Evolutionary conservation across 2,797 vertebrate species (phyloP), one percentile per base, ranked within the genome.

Genomic region (Argya squamiceps): DNA sequence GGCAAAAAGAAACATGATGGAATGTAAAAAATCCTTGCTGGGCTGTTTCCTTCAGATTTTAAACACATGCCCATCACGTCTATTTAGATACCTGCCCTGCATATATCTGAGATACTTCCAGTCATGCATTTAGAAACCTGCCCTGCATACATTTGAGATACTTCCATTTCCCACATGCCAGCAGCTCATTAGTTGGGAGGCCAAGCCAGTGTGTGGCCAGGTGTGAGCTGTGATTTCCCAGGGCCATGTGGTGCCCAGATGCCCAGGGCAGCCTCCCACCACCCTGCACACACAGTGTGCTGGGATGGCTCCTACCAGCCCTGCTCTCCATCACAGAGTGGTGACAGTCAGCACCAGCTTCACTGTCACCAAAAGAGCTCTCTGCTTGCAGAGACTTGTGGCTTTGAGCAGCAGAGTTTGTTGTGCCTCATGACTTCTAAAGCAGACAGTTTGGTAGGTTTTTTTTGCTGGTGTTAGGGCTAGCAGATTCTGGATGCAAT

Each of bases 221-320:
- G 86, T 76, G 58, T 82, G 77, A 3, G 12, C 39, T 15, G 3
- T 15, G 6, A 27, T 60, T 94, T 81, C 37, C 41, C 21, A 37
- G 67, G 37, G 37, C 83, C 74, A 47, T 37, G 56, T 84, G 92
- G 65, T 85, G 43, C 62, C 82, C 95, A 97, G 77, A 67, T 65
- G 74, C 46, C 34, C 18, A 3, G 5, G 9, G 22, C 22, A 44
- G 83, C 50, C n/a, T 76, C 77, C 43, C 13, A 7, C 5, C 10
- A 4, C 37, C 49, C 58, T 50, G 22, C 4, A 3, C 60, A 85
- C 0, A 1, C 5, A 20, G 44, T 0, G 0, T 55, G 52, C 41
- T 18, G 23, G 17, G 12, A 11, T 1, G 1, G 32, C 55, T 73
- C 32, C 67, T 62, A 37, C 44, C 59, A 79, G 39, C 67, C 47